These are phyloP conservation scores for Agapornis roseicollis DNA, from an alignment of 2,113 vertebrate species.

Conservation along the genomic window DNA sequence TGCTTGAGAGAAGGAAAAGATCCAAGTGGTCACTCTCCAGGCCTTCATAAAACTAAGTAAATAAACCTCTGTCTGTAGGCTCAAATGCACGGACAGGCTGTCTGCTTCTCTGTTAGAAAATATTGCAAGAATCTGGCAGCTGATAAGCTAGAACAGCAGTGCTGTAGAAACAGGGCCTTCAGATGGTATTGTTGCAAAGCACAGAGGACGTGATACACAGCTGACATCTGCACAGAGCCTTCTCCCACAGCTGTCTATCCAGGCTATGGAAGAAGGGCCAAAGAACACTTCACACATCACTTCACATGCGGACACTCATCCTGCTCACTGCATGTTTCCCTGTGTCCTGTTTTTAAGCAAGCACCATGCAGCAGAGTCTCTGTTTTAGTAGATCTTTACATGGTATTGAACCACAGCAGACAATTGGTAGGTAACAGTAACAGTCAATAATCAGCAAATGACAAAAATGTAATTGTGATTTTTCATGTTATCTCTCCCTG, in stretches of 20 bases:
- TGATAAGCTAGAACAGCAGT: background rate
- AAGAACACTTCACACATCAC: background rate
- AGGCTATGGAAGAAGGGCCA: background rate
- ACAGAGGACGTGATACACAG: background rate
- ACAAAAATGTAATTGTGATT: background rate
- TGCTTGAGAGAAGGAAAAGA: background rate
- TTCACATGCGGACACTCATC: background rate
- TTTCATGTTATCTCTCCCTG: background rate
- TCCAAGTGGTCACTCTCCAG: background rate
- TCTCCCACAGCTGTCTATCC: background rate
- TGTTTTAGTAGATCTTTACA: background rate
- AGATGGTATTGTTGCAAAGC: background rate
- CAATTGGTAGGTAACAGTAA: background rate
- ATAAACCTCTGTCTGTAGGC: background rate
- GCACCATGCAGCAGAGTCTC: background rate
- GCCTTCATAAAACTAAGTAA: background rate
- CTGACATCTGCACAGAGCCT: background rate
- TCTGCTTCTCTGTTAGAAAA: background rate
- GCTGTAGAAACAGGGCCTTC: background rate
- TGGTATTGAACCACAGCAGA: background rate
- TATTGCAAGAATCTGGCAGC: slow-evolving; percentile 15
- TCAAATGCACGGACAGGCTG: slow-evolving; percentile 2
- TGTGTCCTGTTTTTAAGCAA: background rate
- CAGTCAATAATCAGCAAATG: background rate
- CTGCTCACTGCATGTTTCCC: background rate